Evolutionary conservation across 92 coral and sea anemone species (phyloP), one percentile per base, ranked within the genome.

Genomic region (Zoanthus gigantus): DNA sequence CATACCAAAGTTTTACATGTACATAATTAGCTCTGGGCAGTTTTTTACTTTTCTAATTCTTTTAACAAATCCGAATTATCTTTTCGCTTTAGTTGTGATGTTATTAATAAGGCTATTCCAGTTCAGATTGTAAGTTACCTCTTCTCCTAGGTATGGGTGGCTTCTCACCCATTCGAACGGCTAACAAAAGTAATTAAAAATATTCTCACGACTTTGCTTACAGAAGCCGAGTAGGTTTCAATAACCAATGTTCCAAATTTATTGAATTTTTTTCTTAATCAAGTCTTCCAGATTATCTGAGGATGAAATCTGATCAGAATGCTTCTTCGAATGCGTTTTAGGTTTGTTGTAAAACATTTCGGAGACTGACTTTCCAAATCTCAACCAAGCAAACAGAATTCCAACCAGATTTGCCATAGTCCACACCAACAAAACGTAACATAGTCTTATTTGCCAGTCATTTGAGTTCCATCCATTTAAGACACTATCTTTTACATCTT

Each of bases 371-470:
- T 91, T 95, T 5, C 96, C 96, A 63, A 87, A 95, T 68, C 90
- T 78, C 60, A 83, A 88, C 99, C 99, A 97, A 13, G 97, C 97
- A 15, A 97, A 75, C 45, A 93, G 90, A 71, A 97, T 94, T 17
- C 93, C 94, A 37, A 97, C 74, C 71, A 95, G 79, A 92, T 97
- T 97, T 60, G 95, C 44, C 12, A 91, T 66, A 46, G 98, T 88
- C 92, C 96, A 93, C 53, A 88, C 47, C 71, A 93, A 60, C 13
- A 97, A 90, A 57, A 95, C 86, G 48, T 89, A 92, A 76, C 98
- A 94, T 83, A 94, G 72, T 28, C 99, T 97, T 72, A 97, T 92
- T 79, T 97, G 99, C 99, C 99, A 97, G 90, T 97, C 98, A 44
- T 93, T 97, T 5, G 93, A 87, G 46, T 86, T 76, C 88, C 89